Evolutionary conservation across 1,140 invertebrate genomes (phyloP).

Genomic region (Calycopis cecrops): DNA sequence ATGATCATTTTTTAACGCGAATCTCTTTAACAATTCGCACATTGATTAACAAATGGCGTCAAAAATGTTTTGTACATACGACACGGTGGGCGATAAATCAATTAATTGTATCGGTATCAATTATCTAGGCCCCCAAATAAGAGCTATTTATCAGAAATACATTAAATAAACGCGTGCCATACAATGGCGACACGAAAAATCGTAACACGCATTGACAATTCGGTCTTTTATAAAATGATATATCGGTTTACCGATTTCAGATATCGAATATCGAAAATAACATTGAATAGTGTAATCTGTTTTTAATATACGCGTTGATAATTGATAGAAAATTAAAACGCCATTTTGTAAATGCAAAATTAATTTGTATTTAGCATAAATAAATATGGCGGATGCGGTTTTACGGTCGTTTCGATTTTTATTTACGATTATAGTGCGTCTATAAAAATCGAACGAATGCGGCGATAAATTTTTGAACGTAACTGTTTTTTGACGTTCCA

Average conservation of each 20-base stretch:
- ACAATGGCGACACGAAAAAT: slow-evolving; percentile 56
- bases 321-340: slow-evolving; percentile 60
- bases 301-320: slow-evolving; percentile 41
- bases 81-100: slow-evolving; percentile 53
- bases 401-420: slow-evolving; percentile 32
- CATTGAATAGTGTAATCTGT: slow-evolving; percentile 31
- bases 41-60: slow-evolving; percentile 21
- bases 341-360: slow-evolving; percentile 44
- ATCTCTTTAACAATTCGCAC: slow-evolving; percentile 25
- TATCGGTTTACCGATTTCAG: slow-evolving; percentile 26
- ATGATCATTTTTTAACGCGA: slow-evolving; percentile 15
- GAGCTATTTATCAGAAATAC: slow-evolving; percentile 56
- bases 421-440: slow-evolving; percentile 3
- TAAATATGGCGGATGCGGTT: slow-evolving; percentile 46
- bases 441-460: slow-evolving; percentile 5
- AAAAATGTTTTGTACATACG: slow-evolving; percentile 36
- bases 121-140: slow-evolving; percentile 46
- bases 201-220: slow-evolving; percentile 45
- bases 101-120: slow-evolving; percentile 45
- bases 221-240: slow-evolving; percentile 52
- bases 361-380: slow-evolving; percentile 46
- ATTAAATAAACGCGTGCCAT: slow-evolving; percentile 58
- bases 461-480: slow-evolving; percentile 1
- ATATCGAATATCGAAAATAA: slow-evolving; percentile 17
- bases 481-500: slow-evolving; percentile 7